Base-by-base conservation (phyloP, 2,113 vertebrate species). In the Salvelinus namaycush region DNA sequence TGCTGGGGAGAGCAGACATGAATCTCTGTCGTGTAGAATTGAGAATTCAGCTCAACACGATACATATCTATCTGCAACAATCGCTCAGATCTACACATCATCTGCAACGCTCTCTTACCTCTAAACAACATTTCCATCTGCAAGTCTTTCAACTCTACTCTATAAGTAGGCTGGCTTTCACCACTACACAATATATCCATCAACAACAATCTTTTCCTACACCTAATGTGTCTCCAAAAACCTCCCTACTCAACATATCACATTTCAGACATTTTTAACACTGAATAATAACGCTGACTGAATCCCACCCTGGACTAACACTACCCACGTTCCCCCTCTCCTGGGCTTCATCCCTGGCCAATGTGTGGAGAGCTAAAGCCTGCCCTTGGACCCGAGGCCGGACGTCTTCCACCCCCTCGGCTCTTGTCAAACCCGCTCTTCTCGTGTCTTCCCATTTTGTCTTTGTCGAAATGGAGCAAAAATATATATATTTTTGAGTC, bases 351-450 rank as follows among this genome's bases (percentile, higher is more conserved):
- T 66, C 64, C 6, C 26, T 66, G 22, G 66, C 31, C 73, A 51
- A 11, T 77, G 81, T 88, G 88, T 86, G n/a, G 71, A 26, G 73
- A 83, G 44, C 68, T 73, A 74, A 86, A 83, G 68, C 73, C 78
- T 3, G 48, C 78, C 59, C 54, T 75, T 39, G 80, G n/a, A 78
- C 76, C 76, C 66, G 59, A 73, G 24, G 64, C 44, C 72, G 65
- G 72, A 67, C 39, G 8, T 39, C 8, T 39, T 39, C 76, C 18
- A 57, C 39, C 9, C 71, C 84, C 68, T 71, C 9, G 24, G 60
- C 79, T 87, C 75, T 74, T 62, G 76, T 76, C 84, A 82, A 90
- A 86, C 79, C 85, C 79, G 84, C 85, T 88, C 80, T 77, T 80
- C 85, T 84, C 8, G 68, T 83, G 84, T 75, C 31, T 70, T 75